Evolutionary conservation across 2,888 invertebrate species (phyloP), one percentile per base, ranked within the genome.

Genomic region (Oscheius myriophilus): DNA sequence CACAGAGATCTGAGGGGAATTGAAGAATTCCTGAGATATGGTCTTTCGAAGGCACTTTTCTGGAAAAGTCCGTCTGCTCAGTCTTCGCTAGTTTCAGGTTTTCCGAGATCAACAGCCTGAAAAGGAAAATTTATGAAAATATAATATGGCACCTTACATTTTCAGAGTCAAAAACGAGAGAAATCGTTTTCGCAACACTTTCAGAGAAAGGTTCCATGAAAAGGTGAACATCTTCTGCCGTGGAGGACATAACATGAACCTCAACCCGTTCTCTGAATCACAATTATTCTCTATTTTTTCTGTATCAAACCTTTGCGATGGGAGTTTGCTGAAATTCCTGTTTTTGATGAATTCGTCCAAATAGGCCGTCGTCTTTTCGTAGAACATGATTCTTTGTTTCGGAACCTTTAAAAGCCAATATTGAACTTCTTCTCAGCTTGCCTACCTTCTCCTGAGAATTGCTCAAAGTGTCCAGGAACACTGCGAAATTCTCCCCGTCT

Each of bases 261-360:
- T 52, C 52, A 1, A 67, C 45, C 42, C 61, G 14, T 43, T 67
- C 61, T 26, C 67, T 58, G 55, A 43, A 65, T 2, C 14, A 23
- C n/a, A 51, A 42, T 4, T 11, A 18, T n/a, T 23, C 21, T 4
- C 45, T 18, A 26, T 18, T 7, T n/a, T 43, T 61, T 21, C 18
- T 25, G 51, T 12, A 6, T 21, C 59, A 7, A 12, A 84, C 84
- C 84, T 62, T 2, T 55, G 55, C 11, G 72, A 65, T 6, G 84
- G 84, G 14, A 71, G 73, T 57, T 80, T 71, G 43, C 71, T 68
- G 49, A 79, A 72, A 18, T 67, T 79, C 25, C 76, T 71, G 51
- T 82, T 79, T 42, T 76, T 75, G 58, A 85, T 86, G 63, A 77
- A 85, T 57, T 81, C 83, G 59, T 85, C 85, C 64, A 85, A 69